Conservation (phyloP, 2,797 vertebrate genomes). For the Phataginus tricuspis region DNA sequence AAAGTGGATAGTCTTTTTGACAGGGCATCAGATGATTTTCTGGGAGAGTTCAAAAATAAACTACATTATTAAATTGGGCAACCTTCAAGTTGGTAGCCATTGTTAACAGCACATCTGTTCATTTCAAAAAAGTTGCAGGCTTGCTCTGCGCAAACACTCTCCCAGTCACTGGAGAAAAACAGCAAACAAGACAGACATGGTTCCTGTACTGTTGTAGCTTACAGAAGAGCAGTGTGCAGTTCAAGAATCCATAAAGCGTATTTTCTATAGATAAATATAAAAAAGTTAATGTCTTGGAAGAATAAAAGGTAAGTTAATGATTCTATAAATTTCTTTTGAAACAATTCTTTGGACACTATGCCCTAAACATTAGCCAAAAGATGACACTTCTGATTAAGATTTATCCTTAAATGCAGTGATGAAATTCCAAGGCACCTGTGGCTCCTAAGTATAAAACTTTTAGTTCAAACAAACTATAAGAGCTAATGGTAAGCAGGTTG, state of each 20-base stretch:
- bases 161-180: background rate
- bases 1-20: background rate
- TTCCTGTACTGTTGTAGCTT: background rate
- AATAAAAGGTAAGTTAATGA: conserved; percentile 21
- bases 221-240: background rate
- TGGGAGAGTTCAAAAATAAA: background rate
- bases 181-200: background rate
- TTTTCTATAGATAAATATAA: conserved; percentile 25
- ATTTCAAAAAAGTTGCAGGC: background rate
- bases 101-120: background rate
- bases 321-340: background rate
- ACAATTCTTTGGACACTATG: background rate
- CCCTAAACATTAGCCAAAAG: background rate
- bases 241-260: background rate
- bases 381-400: background rate
- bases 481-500: background rate
- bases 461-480: background rate
- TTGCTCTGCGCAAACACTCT: background rate
- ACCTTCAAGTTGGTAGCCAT: background rate
- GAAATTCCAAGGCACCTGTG: conserved; percentile 2
- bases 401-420: conserved; percentile 15
- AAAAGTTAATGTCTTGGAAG: background rate
- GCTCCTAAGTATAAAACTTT: conserved; percentile 13
- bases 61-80: background rate
- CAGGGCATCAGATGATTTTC: background rate